Conservation (phyloP, 2,113 vertebrate species). For the Sander lucioperca region DNA sequence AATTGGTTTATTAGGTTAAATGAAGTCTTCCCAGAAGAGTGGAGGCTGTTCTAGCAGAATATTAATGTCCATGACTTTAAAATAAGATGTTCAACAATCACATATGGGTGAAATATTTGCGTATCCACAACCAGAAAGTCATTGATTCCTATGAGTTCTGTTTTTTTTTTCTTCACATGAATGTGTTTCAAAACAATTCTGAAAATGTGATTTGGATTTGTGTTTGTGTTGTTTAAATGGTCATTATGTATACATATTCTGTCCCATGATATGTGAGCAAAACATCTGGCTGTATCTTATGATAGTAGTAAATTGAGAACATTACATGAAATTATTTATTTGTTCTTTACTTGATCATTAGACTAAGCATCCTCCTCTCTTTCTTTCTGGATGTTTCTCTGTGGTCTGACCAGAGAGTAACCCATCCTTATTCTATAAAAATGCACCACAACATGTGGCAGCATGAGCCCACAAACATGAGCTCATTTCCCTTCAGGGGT, state of each 20-base stretch:
- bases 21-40: neutral
- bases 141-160: neutral
- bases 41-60: neutral
- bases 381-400: constrained; percentile 8
- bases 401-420: constrained; percentile 16
- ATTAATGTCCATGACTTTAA: neutral
- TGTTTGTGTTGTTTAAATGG: neutral
- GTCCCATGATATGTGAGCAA: neutral
- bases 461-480: constrained; percentile 54
- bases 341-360: constrained; percentile 4
- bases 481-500: constrained; percentile 52
- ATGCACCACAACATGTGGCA: constrained; percentile 50
- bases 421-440: constrained; percentile 36
- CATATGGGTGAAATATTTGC: neutral
- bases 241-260: neutral
- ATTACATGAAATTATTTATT: neutral
- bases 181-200: neutral
- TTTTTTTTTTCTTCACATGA: neutral
- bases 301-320: too few species aligned
- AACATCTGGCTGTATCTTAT: neutral
- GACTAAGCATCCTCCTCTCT: neutral
- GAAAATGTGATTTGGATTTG: neutral
- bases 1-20: neutral
- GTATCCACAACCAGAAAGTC: neutral
- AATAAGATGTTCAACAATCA: neutral